Evolutionary conservation across 2,888 invertebrate genomes (phyloP).

Genomic region (Cephalotes varians): DNA sequence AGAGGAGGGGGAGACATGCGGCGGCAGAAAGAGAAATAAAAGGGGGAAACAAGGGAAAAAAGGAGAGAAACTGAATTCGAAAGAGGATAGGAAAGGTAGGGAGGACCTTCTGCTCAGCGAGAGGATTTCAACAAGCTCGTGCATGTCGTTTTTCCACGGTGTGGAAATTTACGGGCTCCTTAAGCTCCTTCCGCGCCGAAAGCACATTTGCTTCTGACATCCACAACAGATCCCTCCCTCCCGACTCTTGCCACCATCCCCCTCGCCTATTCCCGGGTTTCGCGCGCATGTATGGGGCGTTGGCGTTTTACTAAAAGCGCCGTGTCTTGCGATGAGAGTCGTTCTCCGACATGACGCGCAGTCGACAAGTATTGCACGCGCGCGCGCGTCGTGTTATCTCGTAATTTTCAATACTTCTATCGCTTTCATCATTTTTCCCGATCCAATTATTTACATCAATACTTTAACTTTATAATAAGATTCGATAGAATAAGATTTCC

Average conservation of each 20-base stretch:
- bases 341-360: conserved; percentile 27
- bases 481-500: background rate
- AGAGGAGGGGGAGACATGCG: background rate
- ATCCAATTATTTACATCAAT: background rate
- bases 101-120: conserved; percentile 42
- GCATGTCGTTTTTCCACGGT: conserved; percentile 48
- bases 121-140: conserved; percentile 55
- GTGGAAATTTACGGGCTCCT: conserved; percentile 67
- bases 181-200: conserved; percentile 58
- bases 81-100: conserved; percentile 9
- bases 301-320: conserved; percentile 51
- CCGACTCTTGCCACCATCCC: background rate
- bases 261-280: conserved; percentile 8
- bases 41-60: conserved; percentile 23
- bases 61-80: conserved; percentile 21
- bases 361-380: conserved; percentile 13
- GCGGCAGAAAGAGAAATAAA: conserved; percentile 34
- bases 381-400: background rate
- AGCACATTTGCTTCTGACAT: conserved; percentile 69
- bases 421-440: background rate
- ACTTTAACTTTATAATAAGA: background rate
- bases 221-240: conserved; percentile 33
- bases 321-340: conserved; percentile 47
- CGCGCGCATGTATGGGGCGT: conserved; percentile 52
- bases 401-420: background rate